These are phyloP conservation scores for Ormia ochracea DNA, from an alignment of 2,888 invertebrate species.

Conservation along the genomic window DNA sequence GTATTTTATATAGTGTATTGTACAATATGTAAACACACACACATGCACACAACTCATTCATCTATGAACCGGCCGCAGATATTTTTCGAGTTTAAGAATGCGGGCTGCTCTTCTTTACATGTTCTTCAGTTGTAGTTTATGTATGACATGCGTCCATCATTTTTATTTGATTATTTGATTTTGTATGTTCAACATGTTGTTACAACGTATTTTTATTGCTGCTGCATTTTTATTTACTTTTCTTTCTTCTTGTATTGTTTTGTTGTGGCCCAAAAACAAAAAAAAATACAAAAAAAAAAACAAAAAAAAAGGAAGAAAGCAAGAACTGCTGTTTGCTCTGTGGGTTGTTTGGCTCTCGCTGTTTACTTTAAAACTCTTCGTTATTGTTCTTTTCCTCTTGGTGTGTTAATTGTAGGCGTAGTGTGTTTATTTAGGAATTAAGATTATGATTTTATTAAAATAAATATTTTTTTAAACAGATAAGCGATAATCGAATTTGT, in stretches of 20 bases:
- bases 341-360: constrained; percentile 19
- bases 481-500: constrained; percentile 36
- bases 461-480: neutral
- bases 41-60: constrained; percentile 27
- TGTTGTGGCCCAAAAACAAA: constrained; percentile 2
- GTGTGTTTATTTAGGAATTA: constrained; percentile 53
- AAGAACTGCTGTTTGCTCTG: constrained; percentile 21
- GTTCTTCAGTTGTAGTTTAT: constrained; percentile 40
- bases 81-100: constrained; percentile 32
- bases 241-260: constrained; percentile 19
- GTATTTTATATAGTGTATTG: constrained; percentile 18
- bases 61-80: neutral
- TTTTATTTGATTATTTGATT: constrained; percentile 60
- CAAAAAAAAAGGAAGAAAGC: neutral
- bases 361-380: constrained; percentile 36
- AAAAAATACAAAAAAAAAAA: neutral
- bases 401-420: constrained; percentile 54
- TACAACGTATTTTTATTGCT: constrained; percentile 50
- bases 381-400: constrained; percentile 23
- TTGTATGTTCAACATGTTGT: constrained; percentile 59
- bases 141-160: constrained; percentile 62
- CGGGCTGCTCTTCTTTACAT: constrained; percentile 40
- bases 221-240: constrained; percentile 51
- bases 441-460: constrained; percentile 20
- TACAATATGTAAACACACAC: constrained; percentile 5